Conservation (phyloP, 1,140 invertebrate genomes). For the Scaptomyza graminum region DNA sequence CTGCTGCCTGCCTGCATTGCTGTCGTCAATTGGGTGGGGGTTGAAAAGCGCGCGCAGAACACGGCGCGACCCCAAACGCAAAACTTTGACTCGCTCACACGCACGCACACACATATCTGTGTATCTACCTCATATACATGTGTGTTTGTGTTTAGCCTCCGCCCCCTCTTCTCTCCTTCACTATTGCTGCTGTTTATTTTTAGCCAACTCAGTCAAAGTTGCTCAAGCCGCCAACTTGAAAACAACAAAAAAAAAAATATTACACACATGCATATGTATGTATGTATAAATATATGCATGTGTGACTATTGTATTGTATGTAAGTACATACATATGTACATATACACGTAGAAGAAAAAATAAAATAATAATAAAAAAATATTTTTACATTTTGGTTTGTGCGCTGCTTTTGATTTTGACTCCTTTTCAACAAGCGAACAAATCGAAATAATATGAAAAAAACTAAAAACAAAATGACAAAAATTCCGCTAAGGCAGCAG, state of each 20-base stretch:
- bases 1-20: conserved; percentile 25
- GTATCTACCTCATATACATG: conserved; percentile 5
- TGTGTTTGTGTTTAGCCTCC: conserved; percentile 13
- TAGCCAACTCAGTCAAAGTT: conserved; percentile 79
- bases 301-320: too few species aligned
- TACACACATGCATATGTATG: not conserved
- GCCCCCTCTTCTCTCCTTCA: conserved; percentile 39
- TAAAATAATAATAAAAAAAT: conserved; percentile 64
- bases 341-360: conserved; percentile 9
- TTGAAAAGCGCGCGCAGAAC: conserved; percentile 77
- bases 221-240: conserved; percentile 78
- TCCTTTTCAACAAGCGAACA: conserved; percentile 64
- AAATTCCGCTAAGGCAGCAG: conserved; percentile 68
- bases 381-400: conserved; percentile 78
- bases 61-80: conserved; percentile 43
- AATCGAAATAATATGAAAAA: conserved; percentile 35
- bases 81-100: conserved; percentile 52
- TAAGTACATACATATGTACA: conserved; percentile 5
- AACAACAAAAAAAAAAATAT: conserved; percentile 11
- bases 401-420: conserved; percentile 70
- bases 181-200: conserved; percentile 77
- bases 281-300: conserved; percentile 4
- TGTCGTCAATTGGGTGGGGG: conserved; percentile 55
- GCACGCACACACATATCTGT: conserved; percentile 39
- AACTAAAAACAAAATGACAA: conserved; percentile 58